Evolutionary conservation across 2,888 invertebrate genomes (phyloP).

Genomic region (Folsomia manolachei): DNA sequence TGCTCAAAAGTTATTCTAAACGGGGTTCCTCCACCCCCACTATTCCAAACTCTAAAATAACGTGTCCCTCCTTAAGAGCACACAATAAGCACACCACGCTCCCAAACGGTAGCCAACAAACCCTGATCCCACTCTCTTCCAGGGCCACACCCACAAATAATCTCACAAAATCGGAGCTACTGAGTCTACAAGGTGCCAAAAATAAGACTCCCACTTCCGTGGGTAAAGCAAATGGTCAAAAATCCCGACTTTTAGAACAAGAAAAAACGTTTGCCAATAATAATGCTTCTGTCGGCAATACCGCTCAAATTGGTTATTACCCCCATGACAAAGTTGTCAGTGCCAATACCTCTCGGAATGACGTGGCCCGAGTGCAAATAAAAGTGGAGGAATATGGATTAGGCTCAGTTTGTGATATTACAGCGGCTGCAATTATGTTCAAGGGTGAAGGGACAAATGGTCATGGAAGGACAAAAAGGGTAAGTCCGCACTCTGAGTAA

Average conservation of each 20-base stretch:
- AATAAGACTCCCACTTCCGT: too few species aligned
- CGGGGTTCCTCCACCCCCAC: too few species aligned
- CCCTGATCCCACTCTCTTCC: too few species aligned
- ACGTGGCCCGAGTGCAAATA: constrained; percentile 3
- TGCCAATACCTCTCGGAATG: constrained; percentile 9
- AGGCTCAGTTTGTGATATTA: constrained; percentile 18
- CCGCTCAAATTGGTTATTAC: background rate
- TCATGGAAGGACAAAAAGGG: constrained; percentile 47
- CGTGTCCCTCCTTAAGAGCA: too few species aligned
- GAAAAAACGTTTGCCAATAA: background rate
- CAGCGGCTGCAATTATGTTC: constrained; percentile 48
- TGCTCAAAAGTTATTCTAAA: too few species aligned
- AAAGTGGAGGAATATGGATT: background rate
- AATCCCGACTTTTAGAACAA: background rate
- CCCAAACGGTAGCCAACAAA: too few species aligned
- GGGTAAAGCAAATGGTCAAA: background rate
- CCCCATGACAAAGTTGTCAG: background rate
- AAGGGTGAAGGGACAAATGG: constrained; percentile 46
- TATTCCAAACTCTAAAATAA: too few species aligned
- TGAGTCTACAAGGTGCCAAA: too few species aligned
- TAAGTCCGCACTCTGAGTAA: too few species aligned
- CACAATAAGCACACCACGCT: too few species aligned
- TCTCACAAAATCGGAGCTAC: too few species aligned
- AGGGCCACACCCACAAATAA: too few species aligned
- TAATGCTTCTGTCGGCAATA: background rate